Evolutionary conservation across 2,888 invertebrate genomes (phyloP).

Genomic region (Baccha elongata): DNA sequence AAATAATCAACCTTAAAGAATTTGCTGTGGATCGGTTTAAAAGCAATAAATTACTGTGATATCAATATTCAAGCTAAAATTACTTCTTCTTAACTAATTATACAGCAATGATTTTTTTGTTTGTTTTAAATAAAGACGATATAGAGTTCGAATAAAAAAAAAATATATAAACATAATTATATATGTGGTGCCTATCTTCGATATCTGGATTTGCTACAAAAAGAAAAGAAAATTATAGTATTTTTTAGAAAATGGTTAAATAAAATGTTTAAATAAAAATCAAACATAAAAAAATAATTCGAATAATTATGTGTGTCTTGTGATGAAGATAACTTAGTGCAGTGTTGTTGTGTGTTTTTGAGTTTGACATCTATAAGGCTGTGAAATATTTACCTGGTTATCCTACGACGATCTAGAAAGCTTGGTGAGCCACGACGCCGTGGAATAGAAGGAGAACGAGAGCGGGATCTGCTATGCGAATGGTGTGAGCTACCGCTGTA

Average conservation of each 20-base stretch:
- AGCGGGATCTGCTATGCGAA: slow-evolving; percentile 76
- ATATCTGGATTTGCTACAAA: slow-evolving; percentile 75
- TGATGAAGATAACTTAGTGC: slow-evolving; percentile 41
- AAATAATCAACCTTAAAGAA: slow-evolving; percentile 55
- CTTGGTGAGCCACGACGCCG: slow-evolving; percentile 96
- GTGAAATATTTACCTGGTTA: slow-evolving; percentile 90
- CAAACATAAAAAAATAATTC: slow-evolving; percentile 64
- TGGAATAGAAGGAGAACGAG: slow-evolving; percentile 94
- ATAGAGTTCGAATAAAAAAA: slow-evolving; percentile 58
- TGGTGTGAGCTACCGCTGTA: slow-evolving; percentile 77
- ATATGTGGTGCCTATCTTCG: slow-evolving; percentile 74
- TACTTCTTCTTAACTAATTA: slow-evolving; percentile 57
- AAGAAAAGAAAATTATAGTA: slow-evolving; percentile 75
- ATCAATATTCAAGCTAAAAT: slow-evolving; percentile 53
- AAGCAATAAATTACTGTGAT: slow-evolving; percentile 56
- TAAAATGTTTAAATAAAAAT: slow-evolving; percentile 59
- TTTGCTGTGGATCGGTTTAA: slow-evolving; percentile 45
- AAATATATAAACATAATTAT: slow-evolving; percentile 59
- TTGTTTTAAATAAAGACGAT: slow-evolving; percentile 53
- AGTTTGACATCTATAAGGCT: slow-evolving; percentile 12
- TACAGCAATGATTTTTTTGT: slow-evolving; percentile 45
- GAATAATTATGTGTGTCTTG: slow-evolving; percentile 40
- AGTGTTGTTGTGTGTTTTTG: no score
- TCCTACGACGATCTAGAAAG: slow-evolving; percentile 95
- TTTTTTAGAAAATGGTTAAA: slow-evolving; percentile 72